Evolutionary conservation across 2,113 vertebrate genomes (phyloP), one percentile per base, ranked within the genome.

Genomic region (Petrocephalus zakoni): DNA sequence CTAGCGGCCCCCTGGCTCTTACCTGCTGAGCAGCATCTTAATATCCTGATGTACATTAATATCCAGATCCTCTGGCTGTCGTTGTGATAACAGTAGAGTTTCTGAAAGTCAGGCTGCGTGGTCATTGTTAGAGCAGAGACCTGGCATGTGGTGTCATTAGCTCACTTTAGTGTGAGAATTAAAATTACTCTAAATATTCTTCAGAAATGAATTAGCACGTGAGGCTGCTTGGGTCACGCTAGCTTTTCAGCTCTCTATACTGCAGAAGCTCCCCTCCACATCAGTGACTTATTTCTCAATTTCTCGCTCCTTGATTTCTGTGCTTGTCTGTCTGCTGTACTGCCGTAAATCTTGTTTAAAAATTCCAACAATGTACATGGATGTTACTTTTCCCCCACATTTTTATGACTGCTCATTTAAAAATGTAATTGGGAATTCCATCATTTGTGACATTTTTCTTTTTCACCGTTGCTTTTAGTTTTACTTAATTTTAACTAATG

Each of bases 371-470:
- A 87, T 87, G 86, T 90, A 90, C 88, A 87, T 87, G 91, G 90
- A 90, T 91, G 88, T 92, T 91, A 52, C 82, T 91, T 81, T 56
- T 78, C 13, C 52, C 49, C 72, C 29, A 34, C n/a, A 49, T 78
- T 55, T 21, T 89, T 87, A 55, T 72, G 55, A 19, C 25, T 21
- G 95, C 95, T 96, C 94, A 94, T 95, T 94, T 93, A 90, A 93
- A 89, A 89, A 58, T 25, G 5, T 68, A 42, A 78, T 37, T 78
- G 72, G 56, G 58, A 86, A 87, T 58, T 58, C 82, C 83, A 42
- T 47, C 4, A 29, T 46, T 29, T 68, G 88, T 49, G 21, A 83
- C 42, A 1, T 2, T 83, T 47, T 47, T 83, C 37, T 21, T 22
- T 83, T 17, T 22, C 81, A 90, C 88, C 85, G 92, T 93, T 91